Conservation (phyloP, 2,888 invertebrate species). For the Xestia ashworthii region DNA sequence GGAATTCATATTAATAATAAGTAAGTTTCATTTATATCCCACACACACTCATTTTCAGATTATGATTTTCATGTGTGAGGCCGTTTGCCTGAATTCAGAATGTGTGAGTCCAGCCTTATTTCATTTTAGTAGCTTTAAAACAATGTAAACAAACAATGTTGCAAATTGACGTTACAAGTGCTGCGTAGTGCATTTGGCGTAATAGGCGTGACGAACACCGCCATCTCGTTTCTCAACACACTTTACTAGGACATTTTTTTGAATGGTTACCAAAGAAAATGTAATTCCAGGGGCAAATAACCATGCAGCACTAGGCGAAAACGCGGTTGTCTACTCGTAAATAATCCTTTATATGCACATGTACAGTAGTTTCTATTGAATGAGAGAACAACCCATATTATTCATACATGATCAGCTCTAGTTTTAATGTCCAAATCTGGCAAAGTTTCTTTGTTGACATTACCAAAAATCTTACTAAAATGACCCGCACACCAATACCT, state of each 20-base stretch:
- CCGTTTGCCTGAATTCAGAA: no score
- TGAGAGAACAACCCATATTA: not conserved
- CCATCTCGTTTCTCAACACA: not conserved
- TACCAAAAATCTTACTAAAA: conserved; percentile 28
- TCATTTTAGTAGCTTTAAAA: conserved; percentile 26
- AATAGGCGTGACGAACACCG: not conserved
- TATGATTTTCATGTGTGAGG: no score
- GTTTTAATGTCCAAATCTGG: not conserved
- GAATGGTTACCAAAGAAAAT: not conserved
- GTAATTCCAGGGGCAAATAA: not conserved
- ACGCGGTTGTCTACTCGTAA: not conserved
- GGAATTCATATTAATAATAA: no score
- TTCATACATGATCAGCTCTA: not conserved
- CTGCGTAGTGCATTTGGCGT: not conserved
- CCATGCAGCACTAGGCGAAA: not conserved
- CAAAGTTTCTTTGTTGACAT: not conserved
- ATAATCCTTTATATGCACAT: not conserved
- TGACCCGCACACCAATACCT: conserved; percentile 22
- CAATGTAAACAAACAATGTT: conserved; percentile 17
- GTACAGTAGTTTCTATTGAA: not conserved
- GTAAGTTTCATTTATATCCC: no score
- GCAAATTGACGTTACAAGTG: not conserved
- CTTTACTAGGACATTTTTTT: not conserved
- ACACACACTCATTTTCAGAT: no score
- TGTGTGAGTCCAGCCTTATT: no score